Base-by-base conservation (phyloP, 2,888 invertebrate genomes). In the Acrocyrtus sp. region DNA sequence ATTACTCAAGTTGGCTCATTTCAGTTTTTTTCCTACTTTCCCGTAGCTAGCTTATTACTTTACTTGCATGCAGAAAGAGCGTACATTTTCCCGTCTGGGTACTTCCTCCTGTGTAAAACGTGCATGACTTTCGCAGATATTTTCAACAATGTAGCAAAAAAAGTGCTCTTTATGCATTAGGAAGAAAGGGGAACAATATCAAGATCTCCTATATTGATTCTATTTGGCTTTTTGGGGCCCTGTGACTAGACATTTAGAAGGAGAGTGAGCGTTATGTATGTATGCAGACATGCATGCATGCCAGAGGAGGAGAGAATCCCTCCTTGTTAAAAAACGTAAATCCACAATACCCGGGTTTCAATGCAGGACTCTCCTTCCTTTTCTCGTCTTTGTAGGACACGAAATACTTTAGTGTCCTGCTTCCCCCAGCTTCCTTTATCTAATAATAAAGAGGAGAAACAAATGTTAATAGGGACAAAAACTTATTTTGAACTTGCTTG, bases 381-480 rank as follows among this genome's bases (percentile, higher is more conserved):
- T 63, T 69, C 66, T 66, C 54, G 54, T 61, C 66, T 72, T 72
- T 72, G 66, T 66, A 66, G 72, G 72, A 50, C 72, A 72, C 65
- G 65, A 61, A 72, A 72, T 72, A 72, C 72, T 72, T 66, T 65
- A 66, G 72, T 72, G 66, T 66, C 72, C 72, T 72, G 66, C 47
- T 66, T 72, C 66, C 47, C 72, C 29, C 61, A 72, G 66, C 60
- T 72, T 72, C 54, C 58, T 47, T 63, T 62, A 47, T 58, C 17
- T 50, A 57, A 58, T 51, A 27, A 63, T 39, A 69, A 61, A 58
- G 6, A 60, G 48, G n/a, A n/a, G n/a, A n/a, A n/a, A n/a, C n/a
- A n/a, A 50, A 15, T 51, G 51, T 26, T 24, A 51, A 43, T 17
- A 17, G 3, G n/a, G 50, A 22, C 22, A 22, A 50, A 50, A 50